These are phyloP conservation scores for Notothenia coriiceps DNA, from an alignment of 2,113 vertebrate species.

Conservation along the genomic window DNA sequence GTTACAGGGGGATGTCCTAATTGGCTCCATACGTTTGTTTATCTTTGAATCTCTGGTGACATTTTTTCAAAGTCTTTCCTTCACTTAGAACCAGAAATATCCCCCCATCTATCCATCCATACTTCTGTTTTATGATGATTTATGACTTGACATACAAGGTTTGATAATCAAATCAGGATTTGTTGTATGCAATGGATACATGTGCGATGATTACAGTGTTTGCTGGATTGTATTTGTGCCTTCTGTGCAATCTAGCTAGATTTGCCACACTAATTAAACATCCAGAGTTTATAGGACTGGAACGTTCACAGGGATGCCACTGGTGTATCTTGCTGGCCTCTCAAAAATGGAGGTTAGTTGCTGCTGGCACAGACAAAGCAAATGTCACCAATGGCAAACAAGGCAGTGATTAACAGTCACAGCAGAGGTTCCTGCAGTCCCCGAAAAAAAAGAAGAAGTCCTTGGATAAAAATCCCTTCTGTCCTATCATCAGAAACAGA, in stretches of 20 bases:
- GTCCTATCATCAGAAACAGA: neutral
- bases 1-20: conserved; percentile 48
- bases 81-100: neutral
- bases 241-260: neutral
- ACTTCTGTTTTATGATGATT: neutral
- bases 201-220: neutral
- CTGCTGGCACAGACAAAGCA: conserved; percentile 21
- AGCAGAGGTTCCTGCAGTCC: neutral
- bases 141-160: neutral
- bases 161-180: neutral
- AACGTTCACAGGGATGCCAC: neutral
- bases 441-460: neutral
- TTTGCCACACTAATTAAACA: conserved; percentile 2
- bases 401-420: conserved; percentile 12
- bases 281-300: neutral
- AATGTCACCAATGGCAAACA: conserved; percentile 15
- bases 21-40: conserved; percentile 63
- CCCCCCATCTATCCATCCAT: neutral
- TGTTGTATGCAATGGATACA: neutral
- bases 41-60: conserved; percentile 52
- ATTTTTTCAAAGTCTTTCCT: conserved; percentile 1
- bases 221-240: neutral
- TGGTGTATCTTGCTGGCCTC: conserved; percentile 3
- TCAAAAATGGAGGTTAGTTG: neutral
- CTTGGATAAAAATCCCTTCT: neutral